Conservation (phyloP, 2,797 vertebrate species). For the Phyllotis vaccarum region DNA sequence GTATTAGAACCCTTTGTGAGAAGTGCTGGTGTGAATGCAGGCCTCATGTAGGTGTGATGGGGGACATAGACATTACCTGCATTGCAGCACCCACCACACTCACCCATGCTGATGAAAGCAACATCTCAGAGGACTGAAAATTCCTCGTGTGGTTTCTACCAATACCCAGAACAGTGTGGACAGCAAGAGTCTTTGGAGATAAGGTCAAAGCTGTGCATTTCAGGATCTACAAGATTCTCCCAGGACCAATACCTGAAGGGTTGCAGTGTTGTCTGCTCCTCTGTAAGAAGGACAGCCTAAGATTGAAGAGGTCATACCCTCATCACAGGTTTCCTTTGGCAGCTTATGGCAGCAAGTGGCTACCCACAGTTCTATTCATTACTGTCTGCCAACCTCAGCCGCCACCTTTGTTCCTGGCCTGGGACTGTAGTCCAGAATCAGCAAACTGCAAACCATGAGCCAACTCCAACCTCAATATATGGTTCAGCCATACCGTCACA, state of each 20-base stretch:
- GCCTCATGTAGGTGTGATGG: neutral
- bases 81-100: neutral
- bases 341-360: neutral
- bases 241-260: neutral
- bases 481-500: neutral
- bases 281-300: neutral
- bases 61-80: neutral
- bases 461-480: neutral
- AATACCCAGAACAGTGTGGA: neutral
- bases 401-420: no score
- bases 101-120: neutral
- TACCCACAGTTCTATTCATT: neutral
- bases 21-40: neutral
- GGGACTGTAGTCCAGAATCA: neutral
- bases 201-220: neutral
- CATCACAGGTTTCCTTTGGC: accelerated
- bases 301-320: neutral
- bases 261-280: neutral
- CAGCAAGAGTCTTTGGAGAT: neutral
- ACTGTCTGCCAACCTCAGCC: neutral
- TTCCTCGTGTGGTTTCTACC: neutral
- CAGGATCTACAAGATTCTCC: neutral
- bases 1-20: neutral
- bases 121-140: neutral
- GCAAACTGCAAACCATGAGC: neutral